phyloP scores from a whole-genome alignment of 2,113 vertebrate species.

The Phainopepla nitens region DNA sequence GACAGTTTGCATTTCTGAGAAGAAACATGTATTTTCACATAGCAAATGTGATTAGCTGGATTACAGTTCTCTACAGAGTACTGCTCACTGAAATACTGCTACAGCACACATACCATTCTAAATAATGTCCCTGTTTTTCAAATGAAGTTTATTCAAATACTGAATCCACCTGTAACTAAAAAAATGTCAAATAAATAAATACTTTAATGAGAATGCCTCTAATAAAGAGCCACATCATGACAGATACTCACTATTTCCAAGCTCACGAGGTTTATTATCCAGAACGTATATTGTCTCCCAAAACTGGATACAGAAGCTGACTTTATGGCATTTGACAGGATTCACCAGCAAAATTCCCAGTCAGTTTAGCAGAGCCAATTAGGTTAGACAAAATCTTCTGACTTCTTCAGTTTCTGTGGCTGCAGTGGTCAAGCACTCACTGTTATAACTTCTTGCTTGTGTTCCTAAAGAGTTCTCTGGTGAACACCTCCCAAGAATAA shows the following conservation, averaged over 20 bases:
- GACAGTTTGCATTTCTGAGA: background rate
- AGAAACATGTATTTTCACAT: background rate
- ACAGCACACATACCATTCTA: background rate
- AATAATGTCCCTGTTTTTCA: background rate
- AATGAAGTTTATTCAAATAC: background rate
- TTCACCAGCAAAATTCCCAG: background rate
- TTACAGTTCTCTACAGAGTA: background rate
- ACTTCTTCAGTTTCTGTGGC: background rate
- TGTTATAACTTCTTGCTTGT: rapidly evolving
- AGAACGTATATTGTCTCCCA: background rate
- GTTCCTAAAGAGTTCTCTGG: background rate
- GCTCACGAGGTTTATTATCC: rapidly evolving
- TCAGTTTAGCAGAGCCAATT: background rate
- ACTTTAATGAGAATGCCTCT: background rate
- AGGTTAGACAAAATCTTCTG: background rate
- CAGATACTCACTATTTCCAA: background rate
- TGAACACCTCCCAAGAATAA: background rate
- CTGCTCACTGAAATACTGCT: background rate
- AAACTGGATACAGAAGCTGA: background rate
- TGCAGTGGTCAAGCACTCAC: background rate
- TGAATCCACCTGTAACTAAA: background rate
- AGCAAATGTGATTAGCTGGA: background rate
- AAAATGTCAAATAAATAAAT: background rate
- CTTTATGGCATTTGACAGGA: background rate
- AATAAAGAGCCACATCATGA: background rate